Evolutionary conservation across 2,797 vertebrate species (phyloP), one percentile per base, ranked within the genome.

Genomic region (Anisognathus igniventris): DNA sequence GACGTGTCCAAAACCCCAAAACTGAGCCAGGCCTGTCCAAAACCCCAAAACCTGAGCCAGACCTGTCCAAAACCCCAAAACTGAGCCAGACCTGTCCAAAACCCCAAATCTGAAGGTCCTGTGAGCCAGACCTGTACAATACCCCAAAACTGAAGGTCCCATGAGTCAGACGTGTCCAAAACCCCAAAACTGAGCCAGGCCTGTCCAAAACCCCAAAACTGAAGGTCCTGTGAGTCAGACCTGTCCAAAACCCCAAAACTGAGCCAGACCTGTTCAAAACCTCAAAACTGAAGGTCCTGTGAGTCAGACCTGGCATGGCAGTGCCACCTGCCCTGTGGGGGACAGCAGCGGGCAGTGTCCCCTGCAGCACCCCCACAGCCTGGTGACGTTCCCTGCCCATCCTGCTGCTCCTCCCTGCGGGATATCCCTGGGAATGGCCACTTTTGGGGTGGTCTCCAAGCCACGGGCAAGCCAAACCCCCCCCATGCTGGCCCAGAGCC

Each of bases 151-250:
- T 37, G 24, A 6, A 61, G 45, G 22, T 16, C 10, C 44, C 6
- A 7, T 14, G 24, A 47, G 14, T 14, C 23, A 33, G 9, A 4
- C 5, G 0, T 10, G 9, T 0, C 31, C 24, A 45, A 5, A 45
- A 24, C 9, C n/a, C n/a, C n/a, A n/a, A n/a, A n/a, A n/a, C n/a
- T 9, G 28, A 18, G 37, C 5, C 51, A 51, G 28, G 30, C 11
- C 28, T 31, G 30, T 3, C n/a, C n/a, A n/a, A n/a, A n/a, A n/a
- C n/a, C n/a, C 18, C 11, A 19, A 30, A 51, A 19, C 48, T 37
- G 18, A 35, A 35, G 35, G 35, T 35, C 35, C 35, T 10, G 10
- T 35, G 35, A 6, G 11, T 1, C 22, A 25, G 6, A 3, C 15
- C 1, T 15, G 25, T 2, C 50, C 50, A 51, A 30, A 51, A 18